Base-by-base conservation (phyloP, 2,888 invertebrate species). In the Arrhopalites spinosus region DNA sequence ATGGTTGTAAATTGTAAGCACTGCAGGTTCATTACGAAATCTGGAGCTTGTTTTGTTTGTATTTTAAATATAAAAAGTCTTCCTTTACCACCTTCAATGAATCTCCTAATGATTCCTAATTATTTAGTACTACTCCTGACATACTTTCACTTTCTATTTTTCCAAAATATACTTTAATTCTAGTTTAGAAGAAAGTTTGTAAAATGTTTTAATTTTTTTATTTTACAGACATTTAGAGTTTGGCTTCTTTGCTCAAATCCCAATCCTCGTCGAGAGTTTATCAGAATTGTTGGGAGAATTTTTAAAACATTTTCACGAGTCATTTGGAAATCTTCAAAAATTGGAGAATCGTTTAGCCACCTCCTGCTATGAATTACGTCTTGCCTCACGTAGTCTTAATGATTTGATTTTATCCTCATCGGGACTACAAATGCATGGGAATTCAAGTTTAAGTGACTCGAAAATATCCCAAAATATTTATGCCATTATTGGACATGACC, bases 261-360 rank as follows among this genome's bases (percentile, higher is more conserved):
- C 85, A 13, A 86, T 87, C 2, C 84, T 89, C n/a, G 86, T 88
- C 0, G 87, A 88, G 85, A 88, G 87, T 82, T 84, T 89, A 61
- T 86, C 88, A 1, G 88, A 88, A 2, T 88, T 89, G 81, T 88
- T 90, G 70, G 88, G 87, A 76, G 89, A 89, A 83, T 89, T 90
- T 80, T 87, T 89, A 1, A 84, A 88, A 61, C 87, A 88, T 5
- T 88, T 88, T 79, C 88, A 88, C 56, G 78, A 76, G n/a, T 75
- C 79, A 20, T 76, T 75, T 67, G 78, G 77, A 13, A 80, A 79
- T 66, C 68, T 80, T 17, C 75, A 78, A 27, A 79, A 79, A 67
- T 59, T 81, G 59, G 83, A 83, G 71, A 76, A 66, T 17, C 76
- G 79, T 15, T 70, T 83, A 74, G 79, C 77, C 25, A 73, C 76